Evolutionary conservation across 1,140 invertebrate species (phyloP), one percentile per base, ranked within the genome.

Genomic region (Lordiphosa collinella): DNA sequence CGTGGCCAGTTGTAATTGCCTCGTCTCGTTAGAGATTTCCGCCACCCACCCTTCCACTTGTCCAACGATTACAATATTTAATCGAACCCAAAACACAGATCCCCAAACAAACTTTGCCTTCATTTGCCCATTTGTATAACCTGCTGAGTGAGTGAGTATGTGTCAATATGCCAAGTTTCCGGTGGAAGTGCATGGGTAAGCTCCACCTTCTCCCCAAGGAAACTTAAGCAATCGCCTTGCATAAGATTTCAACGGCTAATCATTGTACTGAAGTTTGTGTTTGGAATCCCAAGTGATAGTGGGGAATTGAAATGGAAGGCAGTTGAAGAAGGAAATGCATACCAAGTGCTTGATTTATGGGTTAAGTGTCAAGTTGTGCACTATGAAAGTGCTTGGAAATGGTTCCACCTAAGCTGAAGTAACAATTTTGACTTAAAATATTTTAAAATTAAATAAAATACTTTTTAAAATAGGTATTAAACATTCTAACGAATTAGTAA

Each of bases 241-340:
- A 51, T 41, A 49, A 49, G 47, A 49, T 36, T 49, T 49, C 34
- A 36, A 12, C 47, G 32, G 32, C 47, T 49, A 49, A 49, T 49
- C 47, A 49, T 49, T 49, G 16, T 40, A 14, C 12, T 10, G 47
- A 35, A 12, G 14, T 41, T 57, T 8, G 14, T 25, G 31, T 12
- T 50, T 50, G 12, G 22, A 34, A 16, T 38, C 35, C 11, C 36
- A 40, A 12, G 44, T 13, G 46, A n/a, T 9, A 44, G 22, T 12
- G 2, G 7, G 22, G 32, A 50, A 57, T 29, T 11, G 34, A 16
- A 29, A 32, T 12, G 36, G 22, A 16, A 4, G n/a, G 2, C 12
- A 12, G 10, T 31, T 41, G 13, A 31, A 12, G 22, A 25, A 7
- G 6, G 6, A 25, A 25, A 7, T 25, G 22, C 5, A 44, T 44